These are phyloP conservation scores for Corythornis leucogaster DNA, from an alignment of 2,797 vertebrate genomes.

Conservation along the genomic window DNA sequence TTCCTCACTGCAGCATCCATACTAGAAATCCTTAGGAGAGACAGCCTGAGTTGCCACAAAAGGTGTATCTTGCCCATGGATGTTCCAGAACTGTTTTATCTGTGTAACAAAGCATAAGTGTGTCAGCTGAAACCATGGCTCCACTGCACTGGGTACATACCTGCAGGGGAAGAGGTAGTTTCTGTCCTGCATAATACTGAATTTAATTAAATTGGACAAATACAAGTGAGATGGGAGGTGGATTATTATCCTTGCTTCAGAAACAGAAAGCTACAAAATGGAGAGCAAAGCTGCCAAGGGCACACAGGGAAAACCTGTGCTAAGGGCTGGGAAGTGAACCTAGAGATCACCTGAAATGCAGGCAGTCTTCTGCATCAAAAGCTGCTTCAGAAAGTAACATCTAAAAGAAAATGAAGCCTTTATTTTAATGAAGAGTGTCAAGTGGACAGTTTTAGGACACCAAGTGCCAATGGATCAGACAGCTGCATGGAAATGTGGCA, in stretches of 20 bases:
- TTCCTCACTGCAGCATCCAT: too few relatives aligned
- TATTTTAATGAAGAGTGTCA: conserved; percentile 13
- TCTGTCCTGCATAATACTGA: not conserved
- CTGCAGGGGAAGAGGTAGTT: not conserved
- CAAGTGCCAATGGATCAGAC: not conserved
- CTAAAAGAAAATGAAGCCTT: not conserved
- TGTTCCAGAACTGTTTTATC: too few relatives aligned
- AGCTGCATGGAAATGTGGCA: not conserved
- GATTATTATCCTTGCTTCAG: not conserved
- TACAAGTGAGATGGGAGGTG: not conserved
- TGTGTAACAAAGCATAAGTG: too few relatives aligned
- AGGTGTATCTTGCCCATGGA: too few relatives aligned
- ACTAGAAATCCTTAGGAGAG: too few relatives aligned
- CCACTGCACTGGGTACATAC: not conserved
- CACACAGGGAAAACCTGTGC: not conserved
- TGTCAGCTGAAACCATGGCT: not conserved
- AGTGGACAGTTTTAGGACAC: not conserved
- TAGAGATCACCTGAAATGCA: not conserved
- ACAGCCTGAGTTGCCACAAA: too few relatives aligned
- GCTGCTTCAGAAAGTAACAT: not conserved
- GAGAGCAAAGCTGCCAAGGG: not conserved
- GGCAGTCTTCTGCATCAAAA: not conserved
- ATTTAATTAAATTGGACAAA: not conserved
- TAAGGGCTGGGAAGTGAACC: not conserved
- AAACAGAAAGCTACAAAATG: not conserved